Conservation (phyloP, 2,888 invertebrate genomes). For the Exephanes ischioxanthus region DNA sequence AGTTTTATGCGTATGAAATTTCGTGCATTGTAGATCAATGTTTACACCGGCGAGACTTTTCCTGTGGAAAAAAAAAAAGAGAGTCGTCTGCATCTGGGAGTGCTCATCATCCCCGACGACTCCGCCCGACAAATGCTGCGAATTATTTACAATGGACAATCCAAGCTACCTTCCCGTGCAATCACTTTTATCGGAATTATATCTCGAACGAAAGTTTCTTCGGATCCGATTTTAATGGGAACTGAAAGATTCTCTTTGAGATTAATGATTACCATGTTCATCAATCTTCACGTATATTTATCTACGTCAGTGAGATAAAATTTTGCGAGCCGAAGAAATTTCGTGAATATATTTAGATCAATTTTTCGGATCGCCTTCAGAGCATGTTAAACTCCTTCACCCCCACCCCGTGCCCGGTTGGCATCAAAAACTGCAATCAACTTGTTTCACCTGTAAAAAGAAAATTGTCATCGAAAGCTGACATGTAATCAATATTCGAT, state of each 20-base stretch:
- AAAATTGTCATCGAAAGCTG: too few relatives aligned
- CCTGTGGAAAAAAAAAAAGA: constrained; percentile 26
- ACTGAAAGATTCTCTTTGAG: background rate
- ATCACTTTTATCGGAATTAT: constrained; percentile 6
- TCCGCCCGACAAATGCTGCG: constrained; percentile 20
- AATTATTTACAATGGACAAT: constrained; percentile 5
- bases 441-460: too few relatives aligned
- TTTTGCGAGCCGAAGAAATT: too few relatives aligned
- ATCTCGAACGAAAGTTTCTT: constrained; percentile 6
- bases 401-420: too few relatives aligned
- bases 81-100: constrained; percentile 43
- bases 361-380: too few relatives aligned
- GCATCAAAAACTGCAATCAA: too few relatives aligned
- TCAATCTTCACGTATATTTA: background rate
- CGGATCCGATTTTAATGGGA: background rate
- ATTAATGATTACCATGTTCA: background rate
- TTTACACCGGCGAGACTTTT: background rate
- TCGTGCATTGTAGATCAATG: too few relatives aligned
- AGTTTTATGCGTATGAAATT: too few relatives aligned
- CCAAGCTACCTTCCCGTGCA: background rate
- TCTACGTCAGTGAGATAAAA: too few relatives aligned
- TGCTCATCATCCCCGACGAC: background rate
- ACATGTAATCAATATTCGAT: too few relatives aligned
- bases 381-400: too few relatives aligned
- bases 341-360: too few relatives aligned